A percentile compares a stretch with the other conserved stretches of the same genome.
Evolutionary conservation across 2,113 vertebrate species (phyloP).

Genomic region (Phrynosoma platyrhinos): DNA sequence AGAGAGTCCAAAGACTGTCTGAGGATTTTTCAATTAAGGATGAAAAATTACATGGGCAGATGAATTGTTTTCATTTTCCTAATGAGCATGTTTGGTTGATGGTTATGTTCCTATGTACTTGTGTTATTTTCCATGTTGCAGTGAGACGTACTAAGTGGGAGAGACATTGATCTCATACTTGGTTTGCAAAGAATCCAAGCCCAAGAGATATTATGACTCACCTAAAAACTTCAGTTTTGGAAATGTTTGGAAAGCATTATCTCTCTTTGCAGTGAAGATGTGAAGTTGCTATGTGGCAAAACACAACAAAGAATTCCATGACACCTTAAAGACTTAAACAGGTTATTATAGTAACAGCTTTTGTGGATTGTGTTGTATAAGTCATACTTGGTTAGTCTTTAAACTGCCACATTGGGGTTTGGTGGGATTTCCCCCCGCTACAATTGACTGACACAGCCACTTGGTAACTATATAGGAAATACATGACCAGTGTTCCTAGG

Average conservation of each 20-base stretch:
- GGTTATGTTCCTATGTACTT: neutral
- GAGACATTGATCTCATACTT: neutral
- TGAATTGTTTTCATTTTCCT: neutral
- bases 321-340: too few relatives aligned
- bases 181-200: neutral
- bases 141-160: neutral
- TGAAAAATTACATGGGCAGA: neutral
- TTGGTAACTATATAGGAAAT: too few relatives aligned
- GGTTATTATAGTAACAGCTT: too few relatives aligned
- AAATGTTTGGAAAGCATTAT: neutral
- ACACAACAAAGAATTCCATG: too few relatives aligned
- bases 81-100: too few relatives aligned
- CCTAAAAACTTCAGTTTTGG: too few relatives aligned
- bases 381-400: too few relatives aligned
- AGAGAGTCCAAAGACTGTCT: neutral
- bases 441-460: too few relatives aligned
- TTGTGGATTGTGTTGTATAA: too few relatives aligned
- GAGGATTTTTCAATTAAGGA: neutral
- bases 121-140: neutral
- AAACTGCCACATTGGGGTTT: too few relatives aligned
- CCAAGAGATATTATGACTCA: neutral
- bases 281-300: neutral
- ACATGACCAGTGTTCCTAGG: neutral
- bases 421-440: too few relatives aligned
- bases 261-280: neutral